A percentile compares a stretch with the other conserved stretches of the same genome.
Evolutionary conservation across 2,888 invertebrate genomes (phyloP).

Genomic region (Caenorhabditis sinica): DNA sequence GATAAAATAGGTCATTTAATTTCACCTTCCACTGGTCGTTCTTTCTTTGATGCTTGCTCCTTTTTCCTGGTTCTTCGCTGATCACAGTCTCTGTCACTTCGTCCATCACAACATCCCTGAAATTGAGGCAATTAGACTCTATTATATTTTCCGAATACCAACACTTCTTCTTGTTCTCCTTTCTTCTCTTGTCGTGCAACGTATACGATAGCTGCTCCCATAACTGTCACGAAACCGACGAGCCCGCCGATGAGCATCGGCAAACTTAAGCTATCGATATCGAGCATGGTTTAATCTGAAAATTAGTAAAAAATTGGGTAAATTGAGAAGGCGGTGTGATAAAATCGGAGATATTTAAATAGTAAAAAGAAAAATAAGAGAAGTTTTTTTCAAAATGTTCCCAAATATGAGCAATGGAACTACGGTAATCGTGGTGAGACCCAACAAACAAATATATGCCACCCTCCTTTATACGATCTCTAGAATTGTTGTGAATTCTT

Average conservation of each 20-base stretch:
- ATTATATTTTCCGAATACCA: not conserved
- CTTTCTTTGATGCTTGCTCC: constrained; percentile 59
- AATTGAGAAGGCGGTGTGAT: not conserved
- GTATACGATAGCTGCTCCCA: constrained; percentile 62
- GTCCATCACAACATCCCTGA: constrained; percentile 66
- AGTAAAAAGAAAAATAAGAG: not conserved
- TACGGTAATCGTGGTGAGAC: constrained; percentile 41
- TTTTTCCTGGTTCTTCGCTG: constrained; percentile 46
- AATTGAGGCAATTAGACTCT: not conserved
- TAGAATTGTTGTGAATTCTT: not conserved
- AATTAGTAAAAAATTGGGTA: not conserved
- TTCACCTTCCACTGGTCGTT: constrained; percentile 63
- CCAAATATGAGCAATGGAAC: not conserved
- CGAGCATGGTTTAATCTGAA: constrained; percentile 53
- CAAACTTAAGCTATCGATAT: constrained; percentile 61
- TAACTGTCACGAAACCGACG: constrained; percentile 58
- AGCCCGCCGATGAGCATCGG: constrained; percentile 59
- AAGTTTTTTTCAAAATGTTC: not conserved
- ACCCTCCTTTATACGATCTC: not conserved
- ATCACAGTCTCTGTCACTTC: constrained; percentile 56
- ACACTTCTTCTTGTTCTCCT: constrained; percentile 62
- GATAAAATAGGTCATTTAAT: too few species aligned
- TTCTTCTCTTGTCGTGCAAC: constrained; percentile 54
- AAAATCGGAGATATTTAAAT: not conserved
- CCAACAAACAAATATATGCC: not conserved